Conservation (phyloP, 2,888 invertebrate genomes). For the Acrobasis consociella region DNA sequence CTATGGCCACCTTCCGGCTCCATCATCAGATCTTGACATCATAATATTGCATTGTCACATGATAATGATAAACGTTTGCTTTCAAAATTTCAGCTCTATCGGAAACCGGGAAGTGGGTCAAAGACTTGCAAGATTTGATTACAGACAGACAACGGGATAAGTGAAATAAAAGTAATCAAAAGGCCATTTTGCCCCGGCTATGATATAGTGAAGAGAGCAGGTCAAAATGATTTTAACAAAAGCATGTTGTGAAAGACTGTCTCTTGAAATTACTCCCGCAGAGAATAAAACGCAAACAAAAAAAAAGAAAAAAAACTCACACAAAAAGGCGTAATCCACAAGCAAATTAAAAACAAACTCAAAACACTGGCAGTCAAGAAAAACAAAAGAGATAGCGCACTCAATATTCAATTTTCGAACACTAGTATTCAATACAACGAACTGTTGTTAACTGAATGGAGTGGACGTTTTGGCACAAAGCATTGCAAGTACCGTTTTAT, state of each 20-base stretch:
- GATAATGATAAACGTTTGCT: too few relatives aligned
- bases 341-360: slow-evolving; percentile 18
- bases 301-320: slow-evolving; percentile 35
- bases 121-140: too few relatives aligned
- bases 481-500: slow-evolving; percentile 1
- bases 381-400: slow-evolving; percentile 31
- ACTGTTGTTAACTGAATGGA: slow-evolving; percentile 44
- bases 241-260: neutral
- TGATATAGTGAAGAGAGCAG: too few relatives aligned
- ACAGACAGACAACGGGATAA: too few relatives aligned
- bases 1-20: too few relatives aligned
- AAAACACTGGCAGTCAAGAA: slow-evolving; percentile 36
- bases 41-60: too few relatives aligned
- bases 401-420: slow-evolving; percentile 30
- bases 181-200: too few relatives aligned
- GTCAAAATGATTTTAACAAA: neutral
- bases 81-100: too few relatives aligned
- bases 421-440: slow-evolving; percentile 38
- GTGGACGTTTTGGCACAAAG: slow-evolving; percentile 22
- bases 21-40: too few relatives aligned
- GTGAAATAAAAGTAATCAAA: too few relatives aligned
- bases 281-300: slow-evolving; percentile 32
- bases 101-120: too few relatives aligned
- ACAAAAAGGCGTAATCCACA: slow-evolving; percentile 30
- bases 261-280: slow-evolving; percentile 30